phyloP scores from a whole-genome alignment of 2,888 invertebrate genomes.

The Acrocyrtus sp. region DNA sequence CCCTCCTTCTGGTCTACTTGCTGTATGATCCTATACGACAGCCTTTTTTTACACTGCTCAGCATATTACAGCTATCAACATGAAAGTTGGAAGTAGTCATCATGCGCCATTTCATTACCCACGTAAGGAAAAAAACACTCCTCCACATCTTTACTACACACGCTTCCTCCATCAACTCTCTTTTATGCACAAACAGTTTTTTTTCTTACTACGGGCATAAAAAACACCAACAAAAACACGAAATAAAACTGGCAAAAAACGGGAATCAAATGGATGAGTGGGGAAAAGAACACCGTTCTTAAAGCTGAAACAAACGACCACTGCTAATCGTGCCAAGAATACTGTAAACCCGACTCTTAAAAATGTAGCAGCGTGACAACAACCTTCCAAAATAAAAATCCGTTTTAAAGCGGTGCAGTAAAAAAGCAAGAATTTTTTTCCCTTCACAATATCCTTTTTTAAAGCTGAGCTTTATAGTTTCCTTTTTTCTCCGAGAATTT shows the following conservation, averaged over 20 bases:
- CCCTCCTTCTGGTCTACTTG: neutral
- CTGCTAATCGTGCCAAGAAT: slow-evolving; percentile 41
- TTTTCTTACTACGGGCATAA: too few species aligned
- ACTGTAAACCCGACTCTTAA: slow-evolving; percentile 21
- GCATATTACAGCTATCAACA: neutral
- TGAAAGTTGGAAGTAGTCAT: neutral
- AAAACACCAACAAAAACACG: too few species aligned
- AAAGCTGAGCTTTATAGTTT: neutral
- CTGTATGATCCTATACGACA: neutral
- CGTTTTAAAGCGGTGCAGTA: slow-evolving; percentile 2
- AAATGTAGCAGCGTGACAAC: too few species aligned
- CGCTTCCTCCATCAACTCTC: neutral
- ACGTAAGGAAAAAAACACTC: neutral
- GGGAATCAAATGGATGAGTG: slow-evolving; percentile 15
- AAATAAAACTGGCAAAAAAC: too few species aligned
- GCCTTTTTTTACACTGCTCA: neutral
- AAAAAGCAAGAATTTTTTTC: neutral
- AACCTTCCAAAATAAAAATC: too few species aligned
- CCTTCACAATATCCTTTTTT: neutral
- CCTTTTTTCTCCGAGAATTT: neutral
- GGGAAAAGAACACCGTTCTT: neutral
- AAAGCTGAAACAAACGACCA: slow-evolving; percentile 18
- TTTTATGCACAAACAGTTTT: neutral
- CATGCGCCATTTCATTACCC: neutral
- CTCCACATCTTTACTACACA: neutral